These are phyloP conservation scores for Parauchenoglanis punctatus DNA, from an alignment of 2,797 vertebrate genomes.

Conservation along the genomic window DNA sequence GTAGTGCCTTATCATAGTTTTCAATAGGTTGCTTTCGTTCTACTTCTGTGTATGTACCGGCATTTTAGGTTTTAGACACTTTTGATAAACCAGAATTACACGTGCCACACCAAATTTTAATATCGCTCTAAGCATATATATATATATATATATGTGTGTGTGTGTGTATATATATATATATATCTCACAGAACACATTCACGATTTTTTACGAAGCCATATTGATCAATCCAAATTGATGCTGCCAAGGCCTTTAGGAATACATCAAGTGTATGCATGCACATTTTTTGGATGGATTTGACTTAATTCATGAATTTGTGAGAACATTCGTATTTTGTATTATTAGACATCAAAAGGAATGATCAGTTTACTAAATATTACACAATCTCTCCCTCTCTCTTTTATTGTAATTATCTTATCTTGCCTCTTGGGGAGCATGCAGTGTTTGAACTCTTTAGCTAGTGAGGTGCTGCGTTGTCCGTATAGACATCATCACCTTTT, in stretches of 20 bases:
- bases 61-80: not conserved
- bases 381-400: not conserved
- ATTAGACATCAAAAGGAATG: not conserved
- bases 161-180: too few relatives aligned
- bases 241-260: conserved; percentile 42
- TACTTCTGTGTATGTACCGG: not conserved
- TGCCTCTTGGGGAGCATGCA: conserved; percentile 28
- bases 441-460: conserved; percentile 17
- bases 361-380: conserved; percentile 10
- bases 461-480: conserved; percentile 30
- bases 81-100: conserved; percentile 17
- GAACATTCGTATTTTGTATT: conserved; percentile 12
- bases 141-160: too few relatives aligned
- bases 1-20: conserved; percentile 59
- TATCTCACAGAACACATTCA: not conserved
- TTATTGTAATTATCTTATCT: not conserved
- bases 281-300: conserved; percentile 21
- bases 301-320: conserved; percentile 3
- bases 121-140: not conserved
- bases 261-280: conserved; percentile 32
- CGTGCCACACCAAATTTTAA: conserved; percentile 34
- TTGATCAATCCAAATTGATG: conserved; percentile 29
- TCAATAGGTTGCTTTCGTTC: not conserved
- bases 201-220: conserved; percentile 40
- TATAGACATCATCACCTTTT: conserved; percentile 17